phyloP scores from a whole-genome alignment of 1,140 invertebrate species.

The Orussus abietinus region DNA sequence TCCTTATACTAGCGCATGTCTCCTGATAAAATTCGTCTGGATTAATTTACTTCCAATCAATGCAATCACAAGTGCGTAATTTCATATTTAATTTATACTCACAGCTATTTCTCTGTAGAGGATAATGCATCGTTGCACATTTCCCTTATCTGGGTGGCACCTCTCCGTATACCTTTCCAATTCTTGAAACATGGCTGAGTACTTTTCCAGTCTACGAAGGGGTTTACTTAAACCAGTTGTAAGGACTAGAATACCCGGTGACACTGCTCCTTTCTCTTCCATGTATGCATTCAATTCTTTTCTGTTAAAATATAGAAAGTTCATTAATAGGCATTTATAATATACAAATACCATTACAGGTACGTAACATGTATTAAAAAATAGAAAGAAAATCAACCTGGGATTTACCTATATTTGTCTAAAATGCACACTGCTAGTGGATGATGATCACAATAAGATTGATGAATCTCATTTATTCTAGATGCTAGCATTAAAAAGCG shows the following conservation, averaged over 20 bases:
- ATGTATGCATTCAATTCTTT: conserved; percentile 84
- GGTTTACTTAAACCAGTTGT: conserved; percentile 92
- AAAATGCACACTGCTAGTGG: conserved; percentile 88
- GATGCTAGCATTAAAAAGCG: conserved; percentile 85
- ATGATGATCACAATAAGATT: conserved; percentile 86
- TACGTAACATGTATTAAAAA: conserved; percentile 2
- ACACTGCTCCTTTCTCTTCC: conserved; percentile 77
- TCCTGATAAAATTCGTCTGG: conserved; percentile 60
- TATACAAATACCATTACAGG: too few species aligned
- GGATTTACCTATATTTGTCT: conserved; percentile 87
- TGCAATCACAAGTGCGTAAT: conserved; percentile 10
- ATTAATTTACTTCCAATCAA: conserved; percentile 11
- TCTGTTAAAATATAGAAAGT: conserved; percentile 52
- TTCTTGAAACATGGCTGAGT: conserved; percentile 90
- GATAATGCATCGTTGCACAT: conserved; percentile 88
- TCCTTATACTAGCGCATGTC: conserved; percentile 75
- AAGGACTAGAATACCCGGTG: conserved; percentile 81
- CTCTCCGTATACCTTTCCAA: conserved; percentile 93
- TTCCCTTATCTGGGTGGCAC: conserved; percentile 90
- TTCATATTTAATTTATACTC: conserved; percentile 46
- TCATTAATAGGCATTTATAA: background rate
- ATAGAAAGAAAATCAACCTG: conserved; percentile 33
- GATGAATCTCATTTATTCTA: conserved; percentile 80
- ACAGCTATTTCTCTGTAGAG: conserved; percentile 95
- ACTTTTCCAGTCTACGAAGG: conserved; percentile 92